phyloP scores from a whole-genome alignment of 2,113 vertebrate genomes.

The Lates calcarifer region DNA sequence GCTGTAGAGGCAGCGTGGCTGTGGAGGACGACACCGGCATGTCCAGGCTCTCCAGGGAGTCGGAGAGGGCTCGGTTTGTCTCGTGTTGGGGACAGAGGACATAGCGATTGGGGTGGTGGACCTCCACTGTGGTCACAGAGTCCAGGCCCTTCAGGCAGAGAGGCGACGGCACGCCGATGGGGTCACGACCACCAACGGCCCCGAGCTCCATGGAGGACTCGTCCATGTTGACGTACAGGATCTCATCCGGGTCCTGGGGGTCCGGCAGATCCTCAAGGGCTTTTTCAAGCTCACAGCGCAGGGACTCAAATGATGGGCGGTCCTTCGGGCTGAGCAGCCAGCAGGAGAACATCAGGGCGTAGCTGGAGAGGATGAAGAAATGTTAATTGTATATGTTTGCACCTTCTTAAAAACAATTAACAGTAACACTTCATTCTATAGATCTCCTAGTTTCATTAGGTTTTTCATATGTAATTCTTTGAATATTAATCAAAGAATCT shows the following conservation, averaged over 20 bases:
- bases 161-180: conserved; percentile 60
- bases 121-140: conserved; percentile 86
- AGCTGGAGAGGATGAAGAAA: conserved; percentile 76
- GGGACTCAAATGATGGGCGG: conserved; percentile 86
- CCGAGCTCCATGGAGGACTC: conserved; percentile 82
- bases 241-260: conserved; percentile 89
- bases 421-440: too few relatives aligned
- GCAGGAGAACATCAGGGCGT: conserved; percentile 90
- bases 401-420: background rate
- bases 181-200: conserved; percentile 84
- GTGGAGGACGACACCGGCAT: conserved; percentile 67
- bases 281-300: conserved; percentile 88
- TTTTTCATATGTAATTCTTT: background rate
- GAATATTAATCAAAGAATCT: background rate
- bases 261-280: conserved; percentile 89
- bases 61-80: conserved; percentile 68
- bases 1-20: conserved; percentile 72
- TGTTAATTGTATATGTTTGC: background rate
- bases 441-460: background rate
- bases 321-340: conserved; percentile 93
- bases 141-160: conserved; percentile 83
- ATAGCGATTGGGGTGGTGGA: conserved; percentile 87
- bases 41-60: conserved; percentile 82
- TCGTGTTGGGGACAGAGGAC: conserved; percentile 91
- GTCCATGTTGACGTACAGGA: conserved; percentile 95